Base-by-base conservation (phyloP, 1,140 invertebrate species). In the Gonioctena quinquepunctata region DNA sequence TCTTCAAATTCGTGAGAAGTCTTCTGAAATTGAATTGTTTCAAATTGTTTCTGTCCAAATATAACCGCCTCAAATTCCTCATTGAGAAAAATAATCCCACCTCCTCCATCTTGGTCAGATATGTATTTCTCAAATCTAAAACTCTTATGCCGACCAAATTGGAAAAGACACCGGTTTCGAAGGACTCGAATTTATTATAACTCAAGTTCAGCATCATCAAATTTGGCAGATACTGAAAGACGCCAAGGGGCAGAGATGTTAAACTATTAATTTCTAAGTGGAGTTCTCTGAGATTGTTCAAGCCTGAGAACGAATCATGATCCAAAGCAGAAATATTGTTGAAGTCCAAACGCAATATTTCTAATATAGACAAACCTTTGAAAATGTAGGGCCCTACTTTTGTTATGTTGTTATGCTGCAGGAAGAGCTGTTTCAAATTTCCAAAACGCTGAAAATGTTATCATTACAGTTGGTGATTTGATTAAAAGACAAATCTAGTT, bases 1-100 rank as follows among this genome's bases (percentile, higher is more conserved):
- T 1, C 19, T 61, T 42, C 59, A 19, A 61, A 27, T 61, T 61
- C 27, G 0, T n/a, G 1, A 61, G 2, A 13, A 61, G 26, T n/a
- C 59, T 61, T 27, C 27, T 13, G 21, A 61, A 61, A 27, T 61
- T 26, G 3, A 61, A 61, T 4, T 27, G 27, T 61, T 61, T 61
- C 59, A 61, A 2, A 28, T 27, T n/a, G 21, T 61, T 61, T 27
- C 6, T n/a, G 16, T 61, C 59, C 1, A 61, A 27, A 0, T 16
- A 19, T 2, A 61, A 13, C 8, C 7, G 23, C 3, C n/a, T 8
- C 26, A 61, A 19, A n/a, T 61, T 26, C 27, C 18, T 61, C 59
- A 61, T 13, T 3, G 59, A 61, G 6, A 61, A 27, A 5, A 61
- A 61, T 18, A 61, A n/a, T 27, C 18, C 11, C n/a, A 27, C 27